Conservation (phyloP, 2,797 vertebrate genomes). For the Acanthopagrus latus region DNA sequence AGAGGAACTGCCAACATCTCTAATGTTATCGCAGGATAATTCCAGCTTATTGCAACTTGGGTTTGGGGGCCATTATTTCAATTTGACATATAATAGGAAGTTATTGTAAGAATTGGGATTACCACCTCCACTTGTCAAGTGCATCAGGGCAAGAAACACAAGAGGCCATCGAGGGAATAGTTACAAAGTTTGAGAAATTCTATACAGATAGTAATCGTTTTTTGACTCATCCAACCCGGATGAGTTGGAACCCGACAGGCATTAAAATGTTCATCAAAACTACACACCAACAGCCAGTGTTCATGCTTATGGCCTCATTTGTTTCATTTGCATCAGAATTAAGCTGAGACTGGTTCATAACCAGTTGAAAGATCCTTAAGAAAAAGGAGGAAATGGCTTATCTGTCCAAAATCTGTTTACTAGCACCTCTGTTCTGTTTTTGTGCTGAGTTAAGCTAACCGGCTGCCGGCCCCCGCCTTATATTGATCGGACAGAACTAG, state of each 20-base stretch:
- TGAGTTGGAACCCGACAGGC: no score
- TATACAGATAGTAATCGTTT: no score
- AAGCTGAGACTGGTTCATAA: no score
- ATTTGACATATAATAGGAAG: slow-evolving; percentile 16
- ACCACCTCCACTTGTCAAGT: no score
- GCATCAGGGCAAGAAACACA: neutral
- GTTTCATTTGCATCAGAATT: no score
- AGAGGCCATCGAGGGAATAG: neutral
- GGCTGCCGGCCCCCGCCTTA: neutral
- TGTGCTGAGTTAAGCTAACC: neutral
- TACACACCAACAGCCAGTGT: no score
- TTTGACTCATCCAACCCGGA: no score
- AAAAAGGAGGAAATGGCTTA: neutral
- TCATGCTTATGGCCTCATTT: no score
- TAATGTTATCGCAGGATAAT: slow-evolving; percentile 19
- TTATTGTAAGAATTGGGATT: neutral
- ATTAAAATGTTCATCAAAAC: no score
- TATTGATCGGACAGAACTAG: neutral
- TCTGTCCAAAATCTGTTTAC: neutral
- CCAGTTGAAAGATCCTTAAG: no score
- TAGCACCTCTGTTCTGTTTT: neutral
- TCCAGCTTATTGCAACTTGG: neutral
- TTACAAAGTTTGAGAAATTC: neutral
- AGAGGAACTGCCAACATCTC: slow-evolving; percentile 5
- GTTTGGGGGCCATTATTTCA: slow-evolving; percentile 20